These are phyloP conservation scores for Galaxea fascicularis DNA, from an alignment of 92 coral and sea anemone species.

Conservation along the genomic window DNA sequence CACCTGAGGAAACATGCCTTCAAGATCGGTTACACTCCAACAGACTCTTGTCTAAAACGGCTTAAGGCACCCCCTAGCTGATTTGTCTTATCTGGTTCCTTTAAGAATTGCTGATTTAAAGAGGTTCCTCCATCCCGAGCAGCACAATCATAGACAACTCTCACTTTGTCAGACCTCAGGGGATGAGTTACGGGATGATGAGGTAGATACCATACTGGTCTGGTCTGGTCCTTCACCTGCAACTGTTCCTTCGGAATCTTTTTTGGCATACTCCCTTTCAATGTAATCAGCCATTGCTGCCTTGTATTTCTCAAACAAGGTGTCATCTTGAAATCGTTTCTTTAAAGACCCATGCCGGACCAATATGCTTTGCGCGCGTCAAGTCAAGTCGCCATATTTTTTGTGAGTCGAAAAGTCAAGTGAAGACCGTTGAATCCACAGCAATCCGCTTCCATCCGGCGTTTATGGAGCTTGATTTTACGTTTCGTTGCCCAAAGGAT, in stretches of 20 bases:
- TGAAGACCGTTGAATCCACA: too few species aligned
- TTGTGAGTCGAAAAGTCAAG: too few species aligned
- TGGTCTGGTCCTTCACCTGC: constrained; percentile 62
- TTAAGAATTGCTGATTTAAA: constrained; percentile 65
- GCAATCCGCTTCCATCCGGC: too few species aligned
- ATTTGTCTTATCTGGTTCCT: constrained; percentile 60
- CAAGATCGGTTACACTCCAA: constrained; percentile 54
- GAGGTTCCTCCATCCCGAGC: too few species aligned
- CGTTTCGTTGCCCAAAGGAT: too few species aligned
- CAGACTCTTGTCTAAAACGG: constrained; percentile 60
- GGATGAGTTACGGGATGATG: too few species aligned
- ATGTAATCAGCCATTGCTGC: constrained; percentile 64
- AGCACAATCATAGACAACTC: too few species aligned
- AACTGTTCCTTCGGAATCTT: constrained; percentile 49
- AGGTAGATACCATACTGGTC: constrained; percentile 48
- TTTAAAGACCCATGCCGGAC: too few species aligned
- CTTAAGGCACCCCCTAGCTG: constrained; percentile 53
- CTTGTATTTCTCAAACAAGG: constrained; percentile 62
- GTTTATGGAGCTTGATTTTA: too few species aligned
- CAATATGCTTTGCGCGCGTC: too few species aligned
- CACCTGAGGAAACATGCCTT: constrained; percentile 67
- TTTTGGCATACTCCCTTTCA: constrained; percentile 65
- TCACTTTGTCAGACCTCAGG: too few species aligned
- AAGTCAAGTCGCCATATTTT: too few species aligned
- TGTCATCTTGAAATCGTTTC: constrained; percentile 50